phyloP scores from a whole-genome alignment of 1,140 invertebrate genomes.

The Drosophila takahashii region DNA sequence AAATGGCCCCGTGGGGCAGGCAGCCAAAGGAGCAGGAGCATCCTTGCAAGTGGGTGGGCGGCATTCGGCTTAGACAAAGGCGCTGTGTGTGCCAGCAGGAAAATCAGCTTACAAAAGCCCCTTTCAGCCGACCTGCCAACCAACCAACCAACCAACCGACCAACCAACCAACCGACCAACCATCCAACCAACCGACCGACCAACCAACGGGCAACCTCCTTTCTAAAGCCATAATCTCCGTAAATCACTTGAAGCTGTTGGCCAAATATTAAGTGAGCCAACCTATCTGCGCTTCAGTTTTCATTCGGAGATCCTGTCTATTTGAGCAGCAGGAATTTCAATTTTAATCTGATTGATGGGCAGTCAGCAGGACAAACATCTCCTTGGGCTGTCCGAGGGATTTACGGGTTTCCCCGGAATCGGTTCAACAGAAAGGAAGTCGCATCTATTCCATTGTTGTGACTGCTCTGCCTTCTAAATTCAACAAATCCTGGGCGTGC shows the following conservation, averaged over 20 bases:
- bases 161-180: not conserved
- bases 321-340: slow-evolving; percentile 40
- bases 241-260: slow-evolving; percentile 55
- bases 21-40: slow-evolving; percentile 26
- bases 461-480: not conserved
- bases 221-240: slow-evolving; percentile 41
- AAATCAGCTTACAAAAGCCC: slow-evolving; percentile 63
- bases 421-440: not conserved
- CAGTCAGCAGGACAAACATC: slow-evolving; percentile 13
- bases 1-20: slow-evolving; percentile 44
- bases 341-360: slow-evolving; percentile 55
- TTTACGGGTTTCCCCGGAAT: not conserved
- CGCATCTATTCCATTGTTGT: not conserved
- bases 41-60: not conserved
- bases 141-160: not conserved
- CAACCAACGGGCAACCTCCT: slow-evolving; percentile 2
- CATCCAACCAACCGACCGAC: not conserved
- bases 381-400: not conserved
- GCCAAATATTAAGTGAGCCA: slow-evolving; percentile 48
- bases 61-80: slow-evolving; percentile 45
- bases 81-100: slow-evolving; percentile 30
- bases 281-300: slow-evolving; percentile 18
- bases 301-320: slow-evolving; percentile 19
- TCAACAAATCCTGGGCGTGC: not conserved
- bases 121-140: slow-evolving; percentile 18